Evolutionary conservation across 2,797 vertebrate genomes (phyloP), one percentile per base, ranked within the genome.

Genomic region (Danionella dracula): DNA sequence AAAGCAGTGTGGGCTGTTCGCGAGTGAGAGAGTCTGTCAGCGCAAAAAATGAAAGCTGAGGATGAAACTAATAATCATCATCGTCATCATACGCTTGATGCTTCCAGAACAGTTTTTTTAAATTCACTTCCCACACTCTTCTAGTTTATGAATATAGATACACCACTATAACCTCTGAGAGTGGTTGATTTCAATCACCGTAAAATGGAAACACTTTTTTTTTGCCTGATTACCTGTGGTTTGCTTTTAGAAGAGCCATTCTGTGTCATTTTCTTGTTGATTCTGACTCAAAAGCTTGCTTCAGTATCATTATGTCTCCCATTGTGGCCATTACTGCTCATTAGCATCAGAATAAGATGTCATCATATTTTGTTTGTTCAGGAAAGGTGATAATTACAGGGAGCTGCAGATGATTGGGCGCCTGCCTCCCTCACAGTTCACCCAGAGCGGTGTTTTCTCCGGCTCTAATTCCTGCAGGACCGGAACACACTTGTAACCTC

Each of bases 11-110:
- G 61, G 56, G 71, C 46, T 40, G 12, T 13, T 37, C 8, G 55
- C 11, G 3, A 31, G 29, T 8, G 31, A 27, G 48, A 20, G 59
- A 16, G 54, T n/a, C 56, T 68, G 73, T n/a, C 29, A 34, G 73
- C 46, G 66, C 54, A 71, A 57, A n/a, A 73, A 67, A 66, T n/a
- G 46, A 70, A 55, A 58, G 66, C 37, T 8, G 48, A 73, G 60
- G 64, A 70, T 75, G 73, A 75, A 66, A 62, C 70, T 71, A 62
- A 68, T 75, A 71, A 66, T 73, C 67, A 78, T 75, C 70, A 66
- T 73, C 67, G 75, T 75, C 70, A 75, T 72, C 66, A 56, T 49
- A 66, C 54, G 62, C 49, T 57, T 65, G 57, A 73, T 68, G 57
- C 38, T 55, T 77, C 57, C 65, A 53, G 58, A 58, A 54, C 64